Percentiles rank a stretch among this genome's conserved stretches.
Conservation (phyloP, 2,113 vertebrate species). For the Phylloscopus trochilus region DNA sequence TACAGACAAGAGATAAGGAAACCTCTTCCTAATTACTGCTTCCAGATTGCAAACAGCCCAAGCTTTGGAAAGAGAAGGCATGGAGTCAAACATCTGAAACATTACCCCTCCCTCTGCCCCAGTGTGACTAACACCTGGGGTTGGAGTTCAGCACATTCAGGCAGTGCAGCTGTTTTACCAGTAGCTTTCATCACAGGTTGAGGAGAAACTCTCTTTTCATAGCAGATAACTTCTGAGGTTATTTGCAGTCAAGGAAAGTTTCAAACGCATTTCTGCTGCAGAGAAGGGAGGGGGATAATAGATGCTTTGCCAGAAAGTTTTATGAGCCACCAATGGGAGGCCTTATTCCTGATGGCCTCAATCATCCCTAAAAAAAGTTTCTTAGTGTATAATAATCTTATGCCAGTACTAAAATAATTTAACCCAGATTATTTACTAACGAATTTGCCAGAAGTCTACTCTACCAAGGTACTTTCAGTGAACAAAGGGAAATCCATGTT, state of each 20-base stretch:
- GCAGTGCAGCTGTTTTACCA: neutral
- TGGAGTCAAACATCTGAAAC: neutral
- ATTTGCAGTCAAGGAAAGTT: neutral
- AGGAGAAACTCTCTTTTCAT: neutral
- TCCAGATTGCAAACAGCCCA: neutral
- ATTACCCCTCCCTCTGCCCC: neutral
- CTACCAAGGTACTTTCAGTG: neutral
- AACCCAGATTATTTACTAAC: neutral
- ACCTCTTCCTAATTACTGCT: neutral
- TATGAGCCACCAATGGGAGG: fast-evolving
- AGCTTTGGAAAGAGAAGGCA: neutral
- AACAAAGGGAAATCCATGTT: neutral
- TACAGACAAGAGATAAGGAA: neutral
- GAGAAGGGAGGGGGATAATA: neutral
- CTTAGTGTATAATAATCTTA: neutral
- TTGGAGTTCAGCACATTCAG: neutral
- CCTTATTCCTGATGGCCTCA: neutral
- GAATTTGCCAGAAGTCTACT: neutral
- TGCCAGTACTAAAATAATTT: neutral
- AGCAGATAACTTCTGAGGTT: neutral
- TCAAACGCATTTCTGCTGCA: neutral
- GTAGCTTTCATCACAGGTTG: neutral
- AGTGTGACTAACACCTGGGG: neutral
- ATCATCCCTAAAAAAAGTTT: neutral
- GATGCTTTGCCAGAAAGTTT: neutral